These are phyloP conservation scores for Neoarius graeffei DNA, from an alignment of 2,113 vertebrate genomes.

Conservation along the genomic window DNA sequence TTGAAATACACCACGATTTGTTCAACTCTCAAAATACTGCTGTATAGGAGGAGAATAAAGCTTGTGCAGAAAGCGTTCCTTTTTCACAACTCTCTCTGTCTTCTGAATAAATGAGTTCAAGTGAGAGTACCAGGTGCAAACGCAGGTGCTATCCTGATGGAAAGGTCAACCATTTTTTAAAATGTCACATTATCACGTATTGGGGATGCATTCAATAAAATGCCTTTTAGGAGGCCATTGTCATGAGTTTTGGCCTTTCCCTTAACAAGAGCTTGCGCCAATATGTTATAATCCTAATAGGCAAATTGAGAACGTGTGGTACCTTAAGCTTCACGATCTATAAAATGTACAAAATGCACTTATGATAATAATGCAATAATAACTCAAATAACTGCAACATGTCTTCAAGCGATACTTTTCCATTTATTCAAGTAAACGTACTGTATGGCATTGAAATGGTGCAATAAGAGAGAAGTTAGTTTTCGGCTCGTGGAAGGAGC, in stretches of 20 bases:
- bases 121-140: conserved; percentile 51
- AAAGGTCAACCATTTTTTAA: conserved; percentile 49
- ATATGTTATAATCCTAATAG: conserved; percentile 18
- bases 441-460: background rate
- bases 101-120: conserved; percentile 34
- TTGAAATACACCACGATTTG: background rate
- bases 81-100: conserved; percentile 25
- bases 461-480: conserved; percentile 42
- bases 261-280: background rate
- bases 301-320: background rate
- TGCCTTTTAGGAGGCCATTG: conserved; percentile 22
- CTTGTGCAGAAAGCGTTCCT: conserved; percentile 3
- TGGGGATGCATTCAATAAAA: conserved; percentile 43
- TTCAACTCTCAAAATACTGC: conserved; percentile 15
- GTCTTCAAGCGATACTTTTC: background rate
- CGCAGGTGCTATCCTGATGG: conserved; percentile 39
- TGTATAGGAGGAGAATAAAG: background rate
- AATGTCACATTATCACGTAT: conserved; percentile 45
- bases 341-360: background rate
- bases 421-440: background rate
- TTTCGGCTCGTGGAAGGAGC: conserved; percentile 47
- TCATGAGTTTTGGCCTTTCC: conserved; percentile 11
- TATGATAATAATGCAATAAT: background rate
- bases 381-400: background rate
- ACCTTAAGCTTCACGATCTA: background rate